These are phyloP conservation scores for Bubo bubo DNA, from an alignment of 2,113 vertebrate species.

Conservation along the genomic window DNA sequence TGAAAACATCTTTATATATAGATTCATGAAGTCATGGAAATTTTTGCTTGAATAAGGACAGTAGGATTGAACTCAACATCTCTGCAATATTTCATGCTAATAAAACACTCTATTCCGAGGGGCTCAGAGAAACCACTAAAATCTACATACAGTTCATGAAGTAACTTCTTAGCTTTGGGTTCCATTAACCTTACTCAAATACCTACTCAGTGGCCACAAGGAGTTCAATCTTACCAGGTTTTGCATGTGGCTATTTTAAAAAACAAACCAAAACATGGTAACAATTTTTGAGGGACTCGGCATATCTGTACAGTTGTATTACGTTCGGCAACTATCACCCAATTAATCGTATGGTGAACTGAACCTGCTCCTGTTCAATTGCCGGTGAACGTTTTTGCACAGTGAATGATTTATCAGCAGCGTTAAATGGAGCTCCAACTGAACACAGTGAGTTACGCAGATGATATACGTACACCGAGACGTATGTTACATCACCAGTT, in stretches of 20 bases:
- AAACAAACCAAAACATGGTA: neutral
- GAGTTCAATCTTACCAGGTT: neutral
- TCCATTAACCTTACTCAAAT: neutral
- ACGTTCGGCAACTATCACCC: neutral
- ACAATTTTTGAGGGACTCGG: neutral
- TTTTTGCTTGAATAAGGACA: neutral
- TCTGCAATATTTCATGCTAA: neutral
- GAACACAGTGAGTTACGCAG: neutral
- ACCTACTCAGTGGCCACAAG: neutral
- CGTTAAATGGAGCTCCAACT: neutral
- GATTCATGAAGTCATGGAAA: neutral
- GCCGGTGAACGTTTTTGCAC: neutral
- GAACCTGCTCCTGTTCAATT: neutral
- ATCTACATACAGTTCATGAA: neutral
- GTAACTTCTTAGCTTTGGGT: neutral
- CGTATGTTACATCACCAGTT: neutral
- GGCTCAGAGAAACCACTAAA: neutral
- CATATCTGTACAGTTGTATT: neutral
- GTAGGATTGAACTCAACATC: neutral
- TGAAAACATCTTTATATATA: neutral
- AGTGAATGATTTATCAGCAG: slow-evolving; percentile 21
- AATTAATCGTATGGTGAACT: neutral
- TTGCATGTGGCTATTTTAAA: neutral
- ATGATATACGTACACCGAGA: neutral
- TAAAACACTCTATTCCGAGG: neutral